These are phyloP conservation scores for Lanistes nyassanus DNA, from an alignment of 1,140 invertebrate species.

Conservation along the genomic window DNA sequence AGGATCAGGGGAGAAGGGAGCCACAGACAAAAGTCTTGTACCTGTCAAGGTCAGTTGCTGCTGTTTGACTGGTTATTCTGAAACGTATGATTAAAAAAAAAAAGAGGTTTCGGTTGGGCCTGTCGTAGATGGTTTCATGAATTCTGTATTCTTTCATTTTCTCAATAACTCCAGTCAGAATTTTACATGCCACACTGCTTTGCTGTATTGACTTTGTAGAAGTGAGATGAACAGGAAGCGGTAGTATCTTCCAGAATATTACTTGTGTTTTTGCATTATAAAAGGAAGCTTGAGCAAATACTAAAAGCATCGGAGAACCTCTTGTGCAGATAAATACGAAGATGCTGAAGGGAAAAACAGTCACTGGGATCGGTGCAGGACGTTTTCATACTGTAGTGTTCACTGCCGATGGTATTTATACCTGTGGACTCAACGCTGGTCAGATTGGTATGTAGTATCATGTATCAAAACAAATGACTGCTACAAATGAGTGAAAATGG, in stretches of 20 bases:
- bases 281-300: no score
- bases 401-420: constrained; percentile 71
- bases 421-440: constrained; percentile 80
- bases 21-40: constrained; percentile 12
- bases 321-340: constrained; percentile 54
- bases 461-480: background rate
- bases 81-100: background rate
- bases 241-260: no score
- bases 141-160: no score
- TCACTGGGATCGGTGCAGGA: constrained; percentile 72
- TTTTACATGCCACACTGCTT: no score
- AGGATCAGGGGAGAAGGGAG: constrained; percentile 30
- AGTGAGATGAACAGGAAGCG: no score
- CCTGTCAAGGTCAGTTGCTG: constrained; percentile 9
- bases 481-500: no score
- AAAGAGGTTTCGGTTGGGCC: no score
- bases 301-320: no score
- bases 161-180: no score
- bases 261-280: background rate
- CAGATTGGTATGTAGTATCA: constrained; percentile 72
- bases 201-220: no score
- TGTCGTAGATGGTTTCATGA: no score
- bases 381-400: constrained; percentile 78
- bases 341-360: constrained; percentile 51
- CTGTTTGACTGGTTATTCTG: background rate